These are phyloP conservation scores for Stegodyphus mimosarum DNA, from an alignment of 1,140 invertebrate genomes.

Conservation along the genomic window DNA sequence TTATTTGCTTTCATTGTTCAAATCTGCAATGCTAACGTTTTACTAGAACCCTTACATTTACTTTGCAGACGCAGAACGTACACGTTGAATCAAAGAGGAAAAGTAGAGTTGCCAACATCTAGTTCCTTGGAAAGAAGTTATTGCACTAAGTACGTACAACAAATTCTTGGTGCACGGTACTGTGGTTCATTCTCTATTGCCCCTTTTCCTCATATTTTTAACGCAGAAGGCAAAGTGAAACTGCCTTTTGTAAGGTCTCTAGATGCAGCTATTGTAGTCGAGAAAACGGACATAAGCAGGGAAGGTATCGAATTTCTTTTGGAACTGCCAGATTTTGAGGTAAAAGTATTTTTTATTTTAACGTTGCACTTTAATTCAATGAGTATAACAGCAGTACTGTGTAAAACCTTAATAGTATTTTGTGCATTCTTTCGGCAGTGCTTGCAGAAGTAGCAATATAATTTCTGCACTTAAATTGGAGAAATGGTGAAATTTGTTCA, in stretches of 20 bases:
- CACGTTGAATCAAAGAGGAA: conserved; percentile 19
- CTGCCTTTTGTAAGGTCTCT: conserved; percentile 31
- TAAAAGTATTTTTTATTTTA: not conserved
- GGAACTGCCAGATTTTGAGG: conserved; percentile 23
- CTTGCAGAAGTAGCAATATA: too few relatives aligned
- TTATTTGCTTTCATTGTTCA: not conserved
- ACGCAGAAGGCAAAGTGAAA: conserved; percentile 25
- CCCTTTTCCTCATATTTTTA: conserved; percentile 24
- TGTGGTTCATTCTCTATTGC: conserved; percentile 14
- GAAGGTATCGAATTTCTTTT: conserved; percentile 45
- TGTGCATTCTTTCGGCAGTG: too few relatives aligned
- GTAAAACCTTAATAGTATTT: too few relatives aligned
- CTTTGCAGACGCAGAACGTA: conserved; percentile 33
- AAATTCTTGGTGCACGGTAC: conserved; percentile 7
- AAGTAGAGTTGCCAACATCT: conserved; percentile 10
- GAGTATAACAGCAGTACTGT: too few relatives aligned
- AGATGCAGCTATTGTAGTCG: conserved; percentile 33
- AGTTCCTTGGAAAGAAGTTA: conserved; percentile 27
- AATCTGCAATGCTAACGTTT: not conserved
- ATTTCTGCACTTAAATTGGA: too few relatives aligned
- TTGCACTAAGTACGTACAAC: conserved; percentile 49
- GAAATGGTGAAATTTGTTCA: too few relatives aligned
- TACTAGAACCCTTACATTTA: not conserved
- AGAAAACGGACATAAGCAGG: conserved; percentile 33
- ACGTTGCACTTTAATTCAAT: too few relatives aligned